Evolutionary conservation across 2,797 vertebrate genomes (phyloP), one percentile per base, ranked within the genome.

Genomic region (Paratrypauchen microcephalus): DNA sequence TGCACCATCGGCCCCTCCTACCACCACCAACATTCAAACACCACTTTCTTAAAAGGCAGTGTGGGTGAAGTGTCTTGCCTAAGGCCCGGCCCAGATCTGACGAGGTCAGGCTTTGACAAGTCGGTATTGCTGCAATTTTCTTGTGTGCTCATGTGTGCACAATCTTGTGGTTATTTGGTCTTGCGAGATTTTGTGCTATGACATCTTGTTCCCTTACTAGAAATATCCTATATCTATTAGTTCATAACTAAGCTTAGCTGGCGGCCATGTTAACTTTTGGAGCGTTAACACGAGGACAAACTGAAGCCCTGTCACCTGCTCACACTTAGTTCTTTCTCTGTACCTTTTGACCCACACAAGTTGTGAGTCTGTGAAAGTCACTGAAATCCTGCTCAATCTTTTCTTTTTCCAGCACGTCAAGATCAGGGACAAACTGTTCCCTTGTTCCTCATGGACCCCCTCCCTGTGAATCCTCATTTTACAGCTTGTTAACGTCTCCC

Each of bases 401-500:
- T 15, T 32, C n/a, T 45, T 41, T 62, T 62, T 41, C 36, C 2
- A 7, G 5, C 60, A 62, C 5, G 32, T 62, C 60, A 62, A 62
- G n/a, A 23, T 62, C 36, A 62, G 32, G 32, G 36, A 62, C 60
- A 62, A 62, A 62, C 24, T 62, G 60, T 62, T 62, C 60, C 60
- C 36, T 60, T 24, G 60, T 41, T 24, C 60, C 32, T 62, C 41
- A 45, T 45, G 60, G 23, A 12, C 21, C 19, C 19, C n/a, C 5
- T 41, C 32, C 36, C 36, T 23, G 36, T 23, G 60, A 62, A 12
- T 41, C n/a, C 6, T 24, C 39, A 41, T 45, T 41, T 41, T 23
- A 41, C 18, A 23, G 36, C 36, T 41, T 12, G 2, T 41, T 23
- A 62, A 32, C 12, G 36, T 21, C 60, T 7, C 18, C 4, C 18